Percentiles rank a stretch among this genome's conserved stretches.
These are phyloP conservation scores for Alosa sapidissima DNA, from an alignment of 2,797 vertebrate genomes.

Conservation along the genomic window DNA sequence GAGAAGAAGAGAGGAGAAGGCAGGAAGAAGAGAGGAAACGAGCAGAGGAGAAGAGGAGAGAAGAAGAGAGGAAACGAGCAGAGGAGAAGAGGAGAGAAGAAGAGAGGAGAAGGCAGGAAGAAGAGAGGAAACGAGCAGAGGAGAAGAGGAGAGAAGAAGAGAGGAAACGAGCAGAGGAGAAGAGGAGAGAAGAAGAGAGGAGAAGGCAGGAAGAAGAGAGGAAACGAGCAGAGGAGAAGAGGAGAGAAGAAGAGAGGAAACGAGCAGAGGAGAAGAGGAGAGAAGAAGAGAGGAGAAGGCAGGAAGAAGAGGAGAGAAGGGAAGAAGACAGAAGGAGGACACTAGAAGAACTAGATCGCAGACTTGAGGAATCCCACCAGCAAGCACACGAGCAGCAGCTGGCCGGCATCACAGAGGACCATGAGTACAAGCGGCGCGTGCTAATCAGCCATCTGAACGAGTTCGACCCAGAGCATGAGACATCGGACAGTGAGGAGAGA, in stretches of 20 bases:
- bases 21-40: too few relatives aligned
- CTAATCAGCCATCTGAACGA: constrained; percentile 21
- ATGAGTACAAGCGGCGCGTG: background rate
- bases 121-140: background rate
- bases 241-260: too few relatives aligned
- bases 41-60: too few relatives aligned
- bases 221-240: too few relatives aligned
- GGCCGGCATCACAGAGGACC: background rate
- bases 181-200: background rate
- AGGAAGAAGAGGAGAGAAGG: background rate
- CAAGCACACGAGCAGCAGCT: constrained; percentile 11
- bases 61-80: too few relatives aligned
- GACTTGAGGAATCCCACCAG: constrained; percentile 19
- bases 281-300: background rate
- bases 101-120: background rate
- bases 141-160: too few relatives aligned
- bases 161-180: background rate
- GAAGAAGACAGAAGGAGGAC: constrained; percentile 6
- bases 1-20: background rate
- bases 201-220: too few relatives aligned
- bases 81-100: background rate
- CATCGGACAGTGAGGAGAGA: background rate
- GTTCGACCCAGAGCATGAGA: constrained; percentile 4
- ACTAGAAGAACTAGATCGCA: constrained; percentile 26
- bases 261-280: background rate